A percentile compares a stretch with the other conserved stretches of the same genome.
These are phyloP conservation scores for Thryonomys swinderianus DNA, from an alignment of 2,113 vertebrate species.

Conservation along the genomic window DNA sequence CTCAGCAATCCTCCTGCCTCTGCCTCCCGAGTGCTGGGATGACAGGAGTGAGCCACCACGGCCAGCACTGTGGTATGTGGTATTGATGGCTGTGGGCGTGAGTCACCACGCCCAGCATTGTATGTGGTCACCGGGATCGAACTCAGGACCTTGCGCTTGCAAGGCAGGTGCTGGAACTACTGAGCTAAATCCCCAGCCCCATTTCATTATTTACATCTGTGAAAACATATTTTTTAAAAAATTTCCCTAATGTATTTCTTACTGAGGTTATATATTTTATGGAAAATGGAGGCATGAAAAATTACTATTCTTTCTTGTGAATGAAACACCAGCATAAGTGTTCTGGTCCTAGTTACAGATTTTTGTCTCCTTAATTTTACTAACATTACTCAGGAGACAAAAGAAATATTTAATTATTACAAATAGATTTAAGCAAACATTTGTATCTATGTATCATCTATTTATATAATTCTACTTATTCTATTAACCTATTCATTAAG, in stretches of 20 bases:
- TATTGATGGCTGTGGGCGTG: too few relatives aligned
- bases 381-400: conserved; percentile 38
- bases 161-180: too few relatives aligned
- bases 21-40: too few relatives aligned
- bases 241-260: conserved; percentile 2
- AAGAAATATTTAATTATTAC: not conserved
- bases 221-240: not conserved
- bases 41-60: too few relatives aligned
- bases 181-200: too few relatives aligned
- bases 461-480: not conserved
- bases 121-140: too few relatives aligned
- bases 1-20: too few relatives aligned
- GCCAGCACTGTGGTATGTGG: too few relatives aligned
- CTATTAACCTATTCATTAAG: not conserved
- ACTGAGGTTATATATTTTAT: not conserved
- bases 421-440: not conserved
- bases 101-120: too few relatives aligned
- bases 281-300: not conserved
- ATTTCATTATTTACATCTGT: not conserved
- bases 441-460: not conserved
- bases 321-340: conserved; percentile 19
- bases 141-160: too few relatives aligned
- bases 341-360: not conserved
- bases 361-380: conserved; percentile 47
- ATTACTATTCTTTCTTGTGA: conserved; percentile 59